Evolutionary conservation across 2,888 invertebrate genomes (phyloP).

Genomic region (Cremastinae sp.): DNA sequence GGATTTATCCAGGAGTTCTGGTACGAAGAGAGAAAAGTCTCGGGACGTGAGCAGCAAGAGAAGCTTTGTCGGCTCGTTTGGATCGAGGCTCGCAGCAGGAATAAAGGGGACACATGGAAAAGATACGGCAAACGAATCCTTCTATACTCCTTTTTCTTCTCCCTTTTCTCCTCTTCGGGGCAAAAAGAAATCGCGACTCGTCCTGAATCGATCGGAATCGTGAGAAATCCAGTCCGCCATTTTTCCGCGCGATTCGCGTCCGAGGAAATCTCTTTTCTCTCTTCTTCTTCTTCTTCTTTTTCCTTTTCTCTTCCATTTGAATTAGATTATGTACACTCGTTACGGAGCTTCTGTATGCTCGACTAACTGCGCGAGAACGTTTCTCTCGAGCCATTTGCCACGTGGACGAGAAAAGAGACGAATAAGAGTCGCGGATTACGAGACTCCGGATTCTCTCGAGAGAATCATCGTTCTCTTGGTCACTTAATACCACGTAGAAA

Average conservation of each 20-base stretch:
- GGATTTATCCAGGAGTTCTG: slow-evolving; percentile 15
- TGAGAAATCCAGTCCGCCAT: slow-evolving; percentile 51
- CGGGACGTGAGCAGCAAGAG: slow-evolving; percentile 37
- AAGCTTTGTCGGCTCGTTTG: slow-evolving; percentile 61
- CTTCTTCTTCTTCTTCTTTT: background rate
- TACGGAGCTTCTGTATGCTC: slow-evolving; percentile 31
- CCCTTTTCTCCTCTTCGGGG: slow-evolving; percentile 33
- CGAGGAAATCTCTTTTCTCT: slow-evolving; percentile 28
- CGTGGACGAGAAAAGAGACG: slow-evolving; percentile 5
- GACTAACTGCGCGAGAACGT: slow-evolving; percentile 41
- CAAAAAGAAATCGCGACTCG: slow-evolving; percentile 41
- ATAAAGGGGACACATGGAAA: slow-evolving; percentile 39
- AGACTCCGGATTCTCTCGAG: slow-evolving; percentile 31
- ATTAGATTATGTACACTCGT: slow-evolving; percentile 40
- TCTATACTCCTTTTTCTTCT: slow-evolving; percentile 6
- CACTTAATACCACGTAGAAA: slow-evolving; percentile 25
- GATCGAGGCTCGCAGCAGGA: slow-evolving; percentile 37
- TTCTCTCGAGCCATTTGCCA: background rate
- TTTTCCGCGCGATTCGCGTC: slow-evolving; percentile 13
- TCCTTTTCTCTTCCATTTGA: slow-evolving; percentile 24
- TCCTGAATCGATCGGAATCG: slow-evolving; percentile 61
- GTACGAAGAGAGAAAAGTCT: slow-evolving; percentile 29
- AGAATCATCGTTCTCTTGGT: slow-evolving; percentile 30
- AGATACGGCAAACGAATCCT: slow-evolving; percentile 37
- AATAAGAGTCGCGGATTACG: background rate